A percentile compares a stretch with the other conserved stretches of the same genome.
phyloP scores from a whole-genome alignment of 2,888 invertebrate species.

The Amblyteles armatorius region DNA sequence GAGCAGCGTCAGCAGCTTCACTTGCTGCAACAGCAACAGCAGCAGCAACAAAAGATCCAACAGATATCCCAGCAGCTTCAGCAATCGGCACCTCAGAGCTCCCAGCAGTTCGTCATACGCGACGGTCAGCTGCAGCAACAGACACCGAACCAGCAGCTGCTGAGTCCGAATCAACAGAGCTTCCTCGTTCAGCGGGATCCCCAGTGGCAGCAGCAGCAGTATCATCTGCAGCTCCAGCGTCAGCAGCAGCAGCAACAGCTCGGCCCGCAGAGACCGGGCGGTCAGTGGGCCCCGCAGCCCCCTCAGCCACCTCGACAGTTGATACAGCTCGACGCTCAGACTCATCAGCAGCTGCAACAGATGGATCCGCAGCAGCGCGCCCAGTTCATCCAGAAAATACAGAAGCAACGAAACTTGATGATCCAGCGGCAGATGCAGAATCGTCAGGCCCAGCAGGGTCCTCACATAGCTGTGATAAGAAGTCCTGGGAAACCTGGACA shows the following conservation, averaged over 20 bases:
- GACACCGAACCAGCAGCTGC: conserved; percentile 82
- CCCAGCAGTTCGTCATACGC: conserved; percentile 83
- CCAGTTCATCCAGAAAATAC: conserved; percentile 92
- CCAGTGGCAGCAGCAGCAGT: conserved; percentile 87
- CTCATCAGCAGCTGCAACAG: conserved; percentile 93
- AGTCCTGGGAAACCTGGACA: conserved; percentile 89
- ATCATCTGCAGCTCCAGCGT: conserved; percentile 85
- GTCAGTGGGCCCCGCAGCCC: conserved; percentile 86
- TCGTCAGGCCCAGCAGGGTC: conserved; percentile 86
- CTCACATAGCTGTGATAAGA: conserved; percentile 89
- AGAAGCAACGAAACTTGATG: conserved; percentile 87
- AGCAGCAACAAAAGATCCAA: conserved; percentile 86
- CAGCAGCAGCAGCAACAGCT: conserved; percentile 84
- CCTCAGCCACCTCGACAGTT: conserved; percentile 88
- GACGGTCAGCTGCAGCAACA: conserved; percentile 83
- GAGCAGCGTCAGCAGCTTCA: conserved; percentile 85
- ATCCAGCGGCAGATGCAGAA: conserved; percentile 87
- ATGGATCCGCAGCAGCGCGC: conserved; percentile 93
- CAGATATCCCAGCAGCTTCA: conserved; percentile 85
- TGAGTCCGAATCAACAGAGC: conserved; percentile 80
- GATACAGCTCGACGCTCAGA: conserved; percentile 93
- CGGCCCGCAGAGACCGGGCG: conserved; percentile 79
- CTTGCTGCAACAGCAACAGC: conserved; percentile 86
- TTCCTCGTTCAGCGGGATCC: conserved; percentile 86
- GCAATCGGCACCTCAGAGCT: conserved; percentile 81